Conservation (phyloP, 2,113 vertebrate species). For the Epinephelus moara region DNA sequence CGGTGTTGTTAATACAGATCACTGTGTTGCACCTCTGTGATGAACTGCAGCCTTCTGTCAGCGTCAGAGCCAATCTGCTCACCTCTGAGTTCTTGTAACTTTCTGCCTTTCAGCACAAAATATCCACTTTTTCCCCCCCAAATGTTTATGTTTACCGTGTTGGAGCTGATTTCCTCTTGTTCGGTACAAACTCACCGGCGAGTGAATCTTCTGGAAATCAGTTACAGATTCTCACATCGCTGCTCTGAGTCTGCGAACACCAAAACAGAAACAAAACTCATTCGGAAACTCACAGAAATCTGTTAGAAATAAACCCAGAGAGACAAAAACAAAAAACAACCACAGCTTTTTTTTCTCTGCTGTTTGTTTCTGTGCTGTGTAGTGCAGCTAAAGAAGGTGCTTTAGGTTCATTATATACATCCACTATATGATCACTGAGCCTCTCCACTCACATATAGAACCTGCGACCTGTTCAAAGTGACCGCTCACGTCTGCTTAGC, state of each 20-base stretch:
- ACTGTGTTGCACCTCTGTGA: background rate
- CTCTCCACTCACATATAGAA: background rate
- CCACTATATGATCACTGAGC: background rate
- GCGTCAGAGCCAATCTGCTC: background rate
- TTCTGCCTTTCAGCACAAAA: background rate
- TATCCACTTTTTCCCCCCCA: background rate
- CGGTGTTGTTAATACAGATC: background rate
- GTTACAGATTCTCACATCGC: slow-evolving; percentile 7
- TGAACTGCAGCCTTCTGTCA: background rate
- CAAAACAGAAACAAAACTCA: background rate
- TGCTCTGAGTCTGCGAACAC: background rate
- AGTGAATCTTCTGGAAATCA: slow-evolving; percentile 9
- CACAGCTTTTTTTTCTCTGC: background rate
- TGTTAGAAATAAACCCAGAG: background rate
- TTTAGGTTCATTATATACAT: background rate
- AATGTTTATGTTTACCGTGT: background rate
- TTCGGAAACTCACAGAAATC: background rate
- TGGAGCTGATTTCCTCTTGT: background rate
- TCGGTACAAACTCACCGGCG: background rate
- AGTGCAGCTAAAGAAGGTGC: too few relatives aligned
- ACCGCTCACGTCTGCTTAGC: background rate
- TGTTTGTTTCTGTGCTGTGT: background rate
- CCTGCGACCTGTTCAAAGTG: slow-evolving; percentile 11
- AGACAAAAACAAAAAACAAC: slow-evolving; percentile 9
- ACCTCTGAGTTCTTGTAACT: background rate